Evolutionary conservation across 1,140 invertebrate genomes (phyloP), one percentile per base, ranked within the genome.

Genomic region (Drosophila kanapiae): DNA sequence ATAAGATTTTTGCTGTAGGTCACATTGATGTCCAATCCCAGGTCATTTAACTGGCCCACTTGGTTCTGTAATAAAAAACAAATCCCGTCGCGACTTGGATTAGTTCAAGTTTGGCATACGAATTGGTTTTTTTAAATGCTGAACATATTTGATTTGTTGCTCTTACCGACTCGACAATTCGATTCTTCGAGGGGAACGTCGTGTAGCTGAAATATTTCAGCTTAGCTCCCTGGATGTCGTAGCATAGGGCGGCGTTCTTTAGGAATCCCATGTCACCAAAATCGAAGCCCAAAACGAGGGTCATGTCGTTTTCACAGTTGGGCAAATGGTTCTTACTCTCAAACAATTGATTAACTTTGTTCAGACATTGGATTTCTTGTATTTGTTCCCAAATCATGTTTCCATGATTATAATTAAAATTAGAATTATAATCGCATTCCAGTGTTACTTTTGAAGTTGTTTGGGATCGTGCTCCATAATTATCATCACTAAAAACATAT

Each of bases 131-230:
- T n/a, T n/a, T n/a, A n/a, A n/a, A n/a, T n/a, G n/a, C n/a, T n/a
- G n/a, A n/a, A n/a, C n/a, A n/a, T n/a, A n/a, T n/a, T n/a, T n/a
- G 4, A 3, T 9, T 18, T 35, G 1, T 1, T 16, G 0, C 2
- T 27, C 40, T 18, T 49, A 80, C 81, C 60, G 35, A 9, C 13
- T 70, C 18, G 7, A 83, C 1, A 3, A 80, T 6, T 37, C 14
- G 59, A 3, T 38, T 45, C 8, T 75, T 71, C 0, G 29, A 0
- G 7, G 65, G 49, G n/a, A 57, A 54, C 1, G 80, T 62, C 10
- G 75, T 76, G 16, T 84, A 83, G 29, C 42, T 38, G 3, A 80
- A 59, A 48, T 76, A 80, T 14, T 76, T 83, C 0, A 83, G 11
- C 16, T 56, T 48, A 1, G 51, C 9, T n/a, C 27, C 35, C 3